Evolutionary conservation across 2,113 vertebrate species (phyloP).

Genomic region (Arenaria interpres): DNA sequence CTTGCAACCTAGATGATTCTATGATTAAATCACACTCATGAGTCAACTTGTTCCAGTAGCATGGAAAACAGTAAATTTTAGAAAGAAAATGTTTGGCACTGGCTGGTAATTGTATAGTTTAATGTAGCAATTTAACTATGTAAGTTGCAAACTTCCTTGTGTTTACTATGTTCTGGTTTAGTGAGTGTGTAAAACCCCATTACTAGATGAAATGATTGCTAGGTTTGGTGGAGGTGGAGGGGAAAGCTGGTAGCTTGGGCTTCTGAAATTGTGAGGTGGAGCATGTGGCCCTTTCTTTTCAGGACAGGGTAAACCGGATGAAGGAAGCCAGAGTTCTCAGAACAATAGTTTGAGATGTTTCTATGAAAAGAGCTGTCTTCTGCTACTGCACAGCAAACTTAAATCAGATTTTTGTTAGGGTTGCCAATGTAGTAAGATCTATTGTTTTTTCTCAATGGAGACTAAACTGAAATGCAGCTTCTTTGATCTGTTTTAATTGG

Average conservation of each 20-base stretch:
- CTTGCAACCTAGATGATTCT: not conserved
- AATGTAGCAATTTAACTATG: rapidly evolving
- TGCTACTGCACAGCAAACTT: not conserved
- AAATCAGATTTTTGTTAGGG: not conserved
- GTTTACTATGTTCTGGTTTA: not conserved
- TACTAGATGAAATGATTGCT: rapidly evolving
- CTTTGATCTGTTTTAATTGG: not conserved
- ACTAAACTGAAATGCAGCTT: not conserved
- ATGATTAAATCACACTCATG: rapidly evolving
- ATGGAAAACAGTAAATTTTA: rapidly evolving
- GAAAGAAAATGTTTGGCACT: not conserved
- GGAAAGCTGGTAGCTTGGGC: not conserved
- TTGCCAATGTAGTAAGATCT: not conserved
- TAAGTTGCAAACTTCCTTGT: not conserved
- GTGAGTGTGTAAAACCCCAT: rapidly evolving
- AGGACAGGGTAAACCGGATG: not conserved
- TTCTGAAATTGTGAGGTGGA: not conserved
- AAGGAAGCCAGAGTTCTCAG: not conserved
- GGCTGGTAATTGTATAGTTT: not conserved
- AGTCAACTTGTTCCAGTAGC: not conserved
- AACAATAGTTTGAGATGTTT: rapidly evolving
- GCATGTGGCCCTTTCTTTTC: not conserved
- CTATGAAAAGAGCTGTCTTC: not conserved
- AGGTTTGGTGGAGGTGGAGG: not conserved
- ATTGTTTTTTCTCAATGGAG: not conserved